Evolutionary conservation across 2,797 vertebrate genomes (phyloP), one percentile per base, ranked within the genome.

Genomic region (Smutsia gigantea): DNA sequence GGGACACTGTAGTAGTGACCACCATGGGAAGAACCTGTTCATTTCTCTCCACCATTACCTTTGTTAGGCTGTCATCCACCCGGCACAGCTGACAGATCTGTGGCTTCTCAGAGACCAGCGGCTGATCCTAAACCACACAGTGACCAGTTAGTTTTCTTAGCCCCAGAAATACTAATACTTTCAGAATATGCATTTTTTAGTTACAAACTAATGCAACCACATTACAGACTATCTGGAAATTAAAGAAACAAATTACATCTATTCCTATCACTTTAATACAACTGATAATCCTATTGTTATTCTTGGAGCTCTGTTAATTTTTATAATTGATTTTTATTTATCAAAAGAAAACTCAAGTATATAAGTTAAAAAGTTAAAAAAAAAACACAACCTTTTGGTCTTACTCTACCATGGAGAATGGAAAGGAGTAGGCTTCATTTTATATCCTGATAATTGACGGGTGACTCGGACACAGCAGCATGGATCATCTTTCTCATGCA

Each of bases 41-140:
- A 23, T 12, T 25, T 55, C 63, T 29, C 55, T 11, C 7, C 29
- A 14, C 39, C 3, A 1, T 94, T 98, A 99, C 99, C 99, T 99
- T 99, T 4, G 97, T 97, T 81, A 94, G 98, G 74, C 98, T 99
- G 96, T 98, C 98, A 6, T 99, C 98, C 49, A 99, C 97, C 88
- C 97, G 98, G 98, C 99, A 99, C 55, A 99, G 98, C 13, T 98
- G 97, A 93, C 99, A 99, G 68, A 99, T 27, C 39, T 97, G 98
- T 0, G 98, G 82, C 0, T 97, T 97, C 39, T 93, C 98, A 49
- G 98, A 98, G 96, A 98, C 98, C 1, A 5, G 68, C 18, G 3
- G 97, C 92, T 98, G 98, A 2, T 99, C 99, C 99, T 99, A 97
- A 90, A 97, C 17, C 49, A 96, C 78, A n/a, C 68, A 96, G 29